phyloP scores from a whole-genome alignment of 2,888 invertebrate species.

The Netelia fuscicornis region DNA sequence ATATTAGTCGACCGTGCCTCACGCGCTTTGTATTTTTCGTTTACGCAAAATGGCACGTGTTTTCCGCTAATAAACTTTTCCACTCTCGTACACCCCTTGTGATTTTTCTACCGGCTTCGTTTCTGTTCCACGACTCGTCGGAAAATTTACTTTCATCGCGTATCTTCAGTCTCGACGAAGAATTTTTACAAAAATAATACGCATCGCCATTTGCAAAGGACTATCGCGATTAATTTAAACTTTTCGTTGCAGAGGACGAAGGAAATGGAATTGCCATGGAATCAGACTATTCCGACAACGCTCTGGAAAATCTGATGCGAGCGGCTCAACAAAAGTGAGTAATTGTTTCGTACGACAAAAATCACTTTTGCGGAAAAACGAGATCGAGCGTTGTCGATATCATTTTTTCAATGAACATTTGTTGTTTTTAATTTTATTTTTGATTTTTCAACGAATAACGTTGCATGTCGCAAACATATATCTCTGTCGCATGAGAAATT shows the following conservation, averaged over 20 bases:
- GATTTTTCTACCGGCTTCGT: background rate
- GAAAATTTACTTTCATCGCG: background rate
- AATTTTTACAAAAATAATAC: background rate
- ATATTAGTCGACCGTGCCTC: slow-evolving; percentile 2
- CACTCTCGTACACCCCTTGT: background rate
- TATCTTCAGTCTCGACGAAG: background rate
- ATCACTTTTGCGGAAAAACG: no score
- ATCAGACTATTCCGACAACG: slow-evolving; percentile 89
- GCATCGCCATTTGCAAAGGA: background rate
- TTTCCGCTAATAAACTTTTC: background rate
- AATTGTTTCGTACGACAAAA: slow-evolving; percentile 38
- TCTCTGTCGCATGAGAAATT: no score
- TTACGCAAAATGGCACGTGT: background rate
- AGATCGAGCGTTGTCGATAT: no score
- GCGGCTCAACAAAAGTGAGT: slow-evolving; percentile 90
- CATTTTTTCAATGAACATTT: no score
- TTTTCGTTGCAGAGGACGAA: slow-evolving; percentile 77
- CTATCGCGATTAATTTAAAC: background rate
- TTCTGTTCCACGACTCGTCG: background rate
- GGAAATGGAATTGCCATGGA: slow-evolving; percentile 75
- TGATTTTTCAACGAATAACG: background rate
- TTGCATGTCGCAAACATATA: no score
- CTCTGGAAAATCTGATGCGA: slow-evolving; percentile 88
- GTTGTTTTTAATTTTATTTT: no score
- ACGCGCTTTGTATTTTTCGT: background rate